Evolutionary conservation across 1,140 invertebrate species (phyloP).

Genomic region (Trichogramma pretiosum): DNA sequence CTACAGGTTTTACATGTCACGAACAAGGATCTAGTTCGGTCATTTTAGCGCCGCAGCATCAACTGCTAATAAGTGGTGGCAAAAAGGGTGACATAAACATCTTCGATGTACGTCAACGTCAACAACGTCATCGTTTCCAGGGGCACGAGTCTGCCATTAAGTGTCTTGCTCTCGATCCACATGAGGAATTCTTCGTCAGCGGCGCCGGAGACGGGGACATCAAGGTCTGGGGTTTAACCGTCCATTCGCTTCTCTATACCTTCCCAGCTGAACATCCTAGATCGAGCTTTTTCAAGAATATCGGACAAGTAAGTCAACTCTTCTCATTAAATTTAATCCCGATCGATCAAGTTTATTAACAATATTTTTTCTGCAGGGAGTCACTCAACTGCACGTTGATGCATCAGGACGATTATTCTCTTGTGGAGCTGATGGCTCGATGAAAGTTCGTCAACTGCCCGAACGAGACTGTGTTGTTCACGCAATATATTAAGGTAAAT

Average conservation of each 20-base stretch:
- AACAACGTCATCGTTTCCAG: slow-evolving; percentile 79
- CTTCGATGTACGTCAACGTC: slow-evolving; percentile 84
- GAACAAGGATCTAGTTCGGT: slow-evolving; percentile 83
- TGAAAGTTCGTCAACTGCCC: slow-evolving; percentile 90
- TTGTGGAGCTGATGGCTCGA: slow-evolving; percentile 95
- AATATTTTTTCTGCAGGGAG: slow-evolving; percentile 51
- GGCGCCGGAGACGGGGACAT: slow-evolving; percentile 98
- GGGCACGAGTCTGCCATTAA: slow-evolving; percentile 91
- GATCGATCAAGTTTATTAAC: too few species aligned
- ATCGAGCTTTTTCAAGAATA: slow-evolving; percentile 91
- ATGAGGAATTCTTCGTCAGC: slow-evolving; percentile 93
- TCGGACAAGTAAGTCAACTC: slow-evolving; percentile 57
- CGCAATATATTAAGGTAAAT: slow-evolving; percentile 34
- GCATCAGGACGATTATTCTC: slow-evolving; percentile 82
- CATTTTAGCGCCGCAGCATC: slow-evolving; percentile 86
- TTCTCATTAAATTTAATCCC: too few species aligned
- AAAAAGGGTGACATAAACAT: slow-evolving; percentile 93
- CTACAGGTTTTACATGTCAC: slow-evolving; percentile 80
- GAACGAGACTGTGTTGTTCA: slow-evolving; percentile 54
- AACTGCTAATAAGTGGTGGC: slow-evolving; percentile 86
- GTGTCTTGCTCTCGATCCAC: slow-evolving; percentile 86
- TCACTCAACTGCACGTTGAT: slow-evolving; percentile 90
- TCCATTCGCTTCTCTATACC: slow-evolving; percentile 75
- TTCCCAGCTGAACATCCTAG: slow-evolving; percentile 89
- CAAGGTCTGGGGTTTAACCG: slow-evolving; percentile 90